Conservation (phyloP, 2,113 vertebrate species). For the Hypomesus transpacificus region DNA sequence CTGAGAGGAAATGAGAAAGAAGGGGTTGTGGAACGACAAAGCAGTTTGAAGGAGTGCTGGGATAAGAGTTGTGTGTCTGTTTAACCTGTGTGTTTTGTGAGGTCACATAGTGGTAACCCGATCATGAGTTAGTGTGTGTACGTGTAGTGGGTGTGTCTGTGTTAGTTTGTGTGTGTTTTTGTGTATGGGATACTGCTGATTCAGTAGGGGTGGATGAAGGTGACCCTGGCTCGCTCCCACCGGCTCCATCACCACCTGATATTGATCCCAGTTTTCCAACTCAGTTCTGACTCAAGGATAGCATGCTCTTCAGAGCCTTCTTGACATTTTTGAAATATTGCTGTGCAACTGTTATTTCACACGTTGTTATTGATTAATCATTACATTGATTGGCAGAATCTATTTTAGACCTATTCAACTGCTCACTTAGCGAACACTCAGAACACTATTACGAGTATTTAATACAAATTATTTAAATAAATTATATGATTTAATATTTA, state of each 20-base stretch:
- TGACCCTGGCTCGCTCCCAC: conserved; percentile 67
- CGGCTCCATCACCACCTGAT: conserved; percentile 66
- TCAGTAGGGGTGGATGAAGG: conserved; percentile 74
- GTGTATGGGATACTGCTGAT: conserved; percentile 69
- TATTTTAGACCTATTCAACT: conserved; percentile 23
- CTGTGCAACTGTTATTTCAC: conserved; percentile 44
- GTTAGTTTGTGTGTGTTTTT: conserved; percentile 4
- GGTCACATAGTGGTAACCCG: neutral
- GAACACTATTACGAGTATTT: too few relatives aligned
- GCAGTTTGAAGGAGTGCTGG: neutral
- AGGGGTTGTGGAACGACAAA: neutral
- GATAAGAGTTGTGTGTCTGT: conserved; percentile 4
- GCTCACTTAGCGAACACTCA: conserved; percentile 41
- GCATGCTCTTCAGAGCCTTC: conserved; percentile 52
- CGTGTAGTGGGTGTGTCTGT: conserved; percentile 10
- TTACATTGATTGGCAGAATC: conserved; percentile 46
- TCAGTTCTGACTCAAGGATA: conserved; percentile 67
- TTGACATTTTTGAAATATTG: conserved; percentile 64
- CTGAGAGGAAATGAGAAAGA: conserved; percentile 13
- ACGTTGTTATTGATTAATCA: conserved; percentile 58
- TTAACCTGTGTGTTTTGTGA: neutral
- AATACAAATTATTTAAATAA: too few relatives aligned
- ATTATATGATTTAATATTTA: neutral
- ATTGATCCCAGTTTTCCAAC: conserved; percentile 68
- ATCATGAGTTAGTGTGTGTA: neutral